Percentiles rank a stretch among this genome's conserved stretches.
Conservation (phyloP, 2,888 invertebrate genomes). For the Aromia moschata region DNA sequence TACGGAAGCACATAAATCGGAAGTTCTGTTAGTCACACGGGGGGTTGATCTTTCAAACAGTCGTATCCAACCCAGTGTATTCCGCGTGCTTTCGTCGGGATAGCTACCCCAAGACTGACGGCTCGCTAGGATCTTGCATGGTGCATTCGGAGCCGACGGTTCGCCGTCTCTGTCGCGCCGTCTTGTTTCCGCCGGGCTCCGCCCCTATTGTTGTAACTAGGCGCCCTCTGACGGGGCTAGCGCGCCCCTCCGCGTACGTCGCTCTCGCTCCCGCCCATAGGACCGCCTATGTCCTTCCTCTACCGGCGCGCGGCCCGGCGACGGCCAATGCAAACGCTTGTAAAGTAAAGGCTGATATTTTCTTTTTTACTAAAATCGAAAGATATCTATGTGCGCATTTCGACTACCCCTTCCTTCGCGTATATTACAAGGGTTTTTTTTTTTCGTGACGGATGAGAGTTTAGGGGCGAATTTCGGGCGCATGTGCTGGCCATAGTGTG, state of each 20-base stretch:
- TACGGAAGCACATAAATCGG: constrained; percentile 39
- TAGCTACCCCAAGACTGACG: constrained; percentile 69
- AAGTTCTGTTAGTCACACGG: constrained; percentile 37
- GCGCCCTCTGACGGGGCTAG: constrained; percentile 57
- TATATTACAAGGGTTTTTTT: constrained; percentile 55
- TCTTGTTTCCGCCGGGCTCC: constrained; percentile 68
- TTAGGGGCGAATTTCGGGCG: constrained; percentile 53
- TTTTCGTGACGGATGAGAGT: constrained; percentile 55
- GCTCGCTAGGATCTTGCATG: constrained; percentile 60
- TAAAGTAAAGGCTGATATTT: constrained; percentile 59
- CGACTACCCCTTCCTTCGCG: constrained; percentile 55
- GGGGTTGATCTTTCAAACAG: constrained; percentile 31
- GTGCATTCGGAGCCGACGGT: constrained; percentile 67
- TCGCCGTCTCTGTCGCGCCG: constrained; percentile 49
- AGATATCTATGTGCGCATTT: constrained; percentile 55
- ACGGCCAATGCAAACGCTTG: constrained; percentile 43
- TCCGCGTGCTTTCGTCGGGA: constrained; percentile 68
- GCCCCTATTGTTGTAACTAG: constrained; percentile 67
- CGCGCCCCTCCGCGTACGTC: constrained; percentile 24
- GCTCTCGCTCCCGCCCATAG: constrained; percentile 26
- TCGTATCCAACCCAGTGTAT: constrained; percentile 32
- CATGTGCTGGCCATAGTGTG: constrained; percentile 50
- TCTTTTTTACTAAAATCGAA: constrained; percentile 65
- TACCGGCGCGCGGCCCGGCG: constrained; percentile 28
- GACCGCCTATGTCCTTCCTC: constrained; percentile 25